Percentiles rank a stretch among this genome's conserved stretches.
These are phyloP conservation scores for Torymus aiolomorphi DNA, from an alignment of 2,888 invertebrate genomes.

Conservation along the genomic window DNA sequence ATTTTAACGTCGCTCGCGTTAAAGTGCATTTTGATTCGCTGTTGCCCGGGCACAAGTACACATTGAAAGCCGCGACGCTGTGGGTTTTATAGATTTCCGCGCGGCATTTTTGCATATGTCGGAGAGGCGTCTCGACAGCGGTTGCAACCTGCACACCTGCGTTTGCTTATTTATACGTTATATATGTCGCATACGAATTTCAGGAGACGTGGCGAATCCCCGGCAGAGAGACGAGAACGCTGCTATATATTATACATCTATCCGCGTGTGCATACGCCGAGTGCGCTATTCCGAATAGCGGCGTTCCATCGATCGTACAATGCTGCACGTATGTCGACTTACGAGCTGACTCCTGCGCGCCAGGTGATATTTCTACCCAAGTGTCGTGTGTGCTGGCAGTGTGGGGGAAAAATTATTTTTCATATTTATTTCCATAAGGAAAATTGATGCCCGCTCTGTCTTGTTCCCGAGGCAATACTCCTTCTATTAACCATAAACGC, in stretches of 20 bases:
- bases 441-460: too few relatives aligned
- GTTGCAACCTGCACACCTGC: conserved; percentile 13
- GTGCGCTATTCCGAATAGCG: background rate
- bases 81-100: conserved; percentile 20
- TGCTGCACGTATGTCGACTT: background rate
- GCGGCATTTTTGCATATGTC: conserved; percentile 8
- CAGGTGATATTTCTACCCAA: background rate
- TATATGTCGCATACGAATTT: conserved; percentile 60
- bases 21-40: conserved; percentile 45
- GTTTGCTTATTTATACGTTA: conserved; percentile 65
- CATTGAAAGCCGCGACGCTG: background rate
- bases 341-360: conserved; percentile 9
- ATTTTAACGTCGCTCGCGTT: conserved; percentile 21
- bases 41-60: background rate
- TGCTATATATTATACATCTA: too few relatives aligned
- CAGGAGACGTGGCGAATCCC: conserved; percentile 57
- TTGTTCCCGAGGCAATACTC: too few relatives aligned
- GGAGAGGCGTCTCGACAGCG: background rate
- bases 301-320: conserved; percentile 12
- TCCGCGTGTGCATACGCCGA: background rate
- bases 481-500: too few relatives aligned
- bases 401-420: too few relatives aligned
- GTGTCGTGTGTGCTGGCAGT: too few relatives aligned
- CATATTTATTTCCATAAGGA: too few relatives aligned
- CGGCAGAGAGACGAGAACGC: too few relatives aligned